A percentile compares a stretch with the other conserved stretches of the same genome.
phyloP scores from a whole-genome alignment of 2,113 vertebrate species.

The Xiphophorus maculatus region DNA sequence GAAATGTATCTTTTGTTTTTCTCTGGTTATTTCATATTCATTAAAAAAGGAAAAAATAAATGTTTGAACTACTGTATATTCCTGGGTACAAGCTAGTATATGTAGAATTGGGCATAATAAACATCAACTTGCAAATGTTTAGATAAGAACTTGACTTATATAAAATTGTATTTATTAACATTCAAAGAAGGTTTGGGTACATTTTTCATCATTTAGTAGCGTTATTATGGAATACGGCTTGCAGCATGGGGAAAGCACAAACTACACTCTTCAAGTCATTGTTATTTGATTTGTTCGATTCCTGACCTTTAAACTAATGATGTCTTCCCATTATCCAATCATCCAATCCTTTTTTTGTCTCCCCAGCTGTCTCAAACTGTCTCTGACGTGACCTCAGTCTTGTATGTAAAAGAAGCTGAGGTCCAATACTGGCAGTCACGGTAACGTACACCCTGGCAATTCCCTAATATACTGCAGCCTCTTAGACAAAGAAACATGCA shows the following conservation, averaged over 20 bases:
- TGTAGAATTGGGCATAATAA: background rate
- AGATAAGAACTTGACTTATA: no score
- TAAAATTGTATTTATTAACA: no score
- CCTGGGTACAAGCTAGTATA: background rate
- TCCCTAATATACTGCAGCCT: background rate
- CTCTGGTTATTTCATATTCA: background rate
- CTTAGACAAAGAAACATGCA: background rate
- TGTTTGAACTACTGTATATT: background rate
- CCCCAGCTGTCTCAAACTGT: constrained; percentile 76
- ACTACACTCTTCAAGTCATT: background rate
- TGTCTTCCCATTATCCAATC: background rate
- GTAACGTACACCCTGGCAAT: constrained; percentile 52
- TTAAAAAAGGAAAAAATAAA: background rate
- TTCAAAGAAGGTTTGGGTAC: background rate
- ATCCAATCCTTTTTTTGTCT: constrained; percentile 1
- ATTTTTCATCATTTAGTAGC: background rate
- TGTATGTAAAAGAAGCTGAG: constrained; percentile 79
- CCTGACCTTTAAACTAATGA: constrained; percentile 2
- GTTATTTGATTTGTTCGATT: background rate
- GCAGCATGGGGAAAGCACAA: background rate
- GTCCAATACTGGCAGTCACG: constrained; percentile 80
- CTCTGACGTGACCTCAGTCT: constrained; percentile 70
- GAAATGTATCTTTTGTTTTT: no score
- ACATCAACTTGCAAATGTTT: no score
- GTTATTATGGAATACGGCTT: no score